Evolutionary conservation across 2,113 vertebrate genomes (phyloP).

Genomic region (Heterocephalus glaber): DNA sequence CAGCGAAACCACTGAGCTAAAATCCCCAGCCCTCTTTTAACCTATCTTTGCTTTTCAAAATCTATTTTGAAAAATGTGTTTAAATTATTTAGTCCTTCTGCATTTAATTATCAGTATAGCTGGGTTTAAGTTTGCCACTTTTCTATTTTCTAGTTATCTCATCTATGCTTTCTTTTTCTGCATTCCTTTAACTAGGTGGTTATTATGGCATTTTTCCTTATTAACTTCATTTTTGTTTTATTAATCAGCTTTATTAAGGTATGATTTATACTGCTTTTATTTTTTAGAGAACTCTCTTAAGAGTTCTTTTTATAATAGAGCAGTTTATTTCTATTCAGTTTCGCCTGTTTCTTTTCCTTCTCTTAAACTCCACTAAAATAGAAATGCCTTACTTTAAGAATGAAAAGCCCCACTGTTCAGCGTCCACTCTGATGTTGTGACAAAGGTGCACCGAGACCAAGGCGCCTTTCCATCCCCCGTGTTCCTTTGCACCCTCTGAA

Average conservation of each 20-base stretch:
- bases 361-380: not conserved
- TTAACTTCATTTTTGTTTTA: not conserved
- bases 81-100: not conserved
- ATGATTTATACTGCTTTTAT: not conserved
- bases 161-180: not conserved
- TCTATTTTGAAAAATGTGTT: not conserved
- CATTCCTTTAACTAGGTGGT: not conserved
- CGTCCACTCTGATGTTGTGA: not conserved
- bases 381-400: not conserved
- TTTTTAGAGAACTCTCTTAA: not conserved
- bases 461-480: not conserved
- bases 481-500: too few species aligned
- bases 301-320: not conserved
- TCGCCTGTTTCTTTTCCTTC: not conserved
- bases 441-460: too few species aligned
- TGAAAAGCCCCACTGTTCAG: too few species aligned
- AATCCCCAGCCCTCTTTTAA: too few species aligned
- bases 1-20: too few species aligned
- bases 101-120: not conserved
- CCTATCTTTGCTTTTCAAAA: not conserved
- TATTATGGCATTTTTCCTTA: not conserved
- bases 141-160: not conserved
- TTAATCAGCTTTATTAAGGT: not conserved
- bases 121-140: not conserved
- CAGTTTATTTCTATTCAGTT: not conserved